Evolutionary conservation across 1,140 invertebrate genomes (phyloP).

Genomic region (Cydia strobilella): DNA sequence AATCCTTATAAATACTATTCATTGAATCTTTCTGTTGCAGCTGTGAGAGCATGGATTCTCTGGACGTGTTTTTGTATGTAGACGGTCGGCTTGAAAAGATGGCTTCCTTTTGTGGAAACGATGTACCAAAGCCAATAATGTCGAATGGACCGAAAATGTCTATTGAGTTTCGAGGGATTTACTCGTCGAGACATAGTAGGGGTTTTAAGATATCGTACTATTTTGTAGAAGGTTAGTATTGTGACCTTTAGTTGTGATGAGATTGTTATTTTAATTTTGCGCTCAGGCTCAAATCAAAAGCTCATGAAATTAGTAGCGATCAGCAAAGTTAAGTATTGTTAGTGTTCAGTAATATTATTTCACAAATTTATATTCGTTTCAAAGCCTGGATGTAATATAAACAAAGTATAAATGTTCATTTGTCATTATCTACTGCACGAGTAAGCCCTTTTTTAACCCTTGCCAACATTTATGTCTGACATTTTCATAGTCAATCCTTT

Average conservation of each 20-base stretch:
- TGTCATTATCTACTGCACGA: too few species aligned
- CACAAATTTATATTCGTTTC: background rate
- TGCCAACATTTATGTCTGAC: too few species aligned
- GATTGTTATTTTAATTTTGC: background rate
- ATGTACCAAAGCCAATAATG: constrained; percentile 91
- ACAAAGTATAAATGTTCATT: too few species aligned
- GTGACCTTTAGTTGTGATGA: background rate
- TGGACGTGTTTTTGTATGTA: constrained; percentile 89
- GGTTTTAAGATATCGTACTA: constrained; percentile 93
- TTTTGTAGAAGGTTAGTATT: constrained; percentile 91
- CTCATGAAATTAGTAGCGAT: background rate
- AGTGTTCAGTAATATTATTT: too few species aligned
- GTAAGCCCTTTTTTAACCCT: too few species aligned
- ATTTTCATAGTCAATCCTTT: too few species aligned
- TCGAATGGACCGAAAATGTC: constrained; percentile 91
- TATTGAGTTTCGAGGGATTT: constrained; percentile 88
- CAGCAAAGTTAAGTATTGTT: background rate
- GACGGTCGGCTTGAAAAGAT: constrained; percentile 90
- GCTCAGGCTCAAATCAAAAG: too few species aligned
- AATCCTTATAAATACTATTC: constrained; percentile 32
- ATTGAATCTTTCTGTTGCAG: constrained; percentile 79
- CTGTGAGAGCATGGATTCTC: constrained; percentile 88
- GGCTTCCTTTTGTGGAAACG: constrained; percentile 90
- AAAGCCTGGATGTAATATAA: background rate
- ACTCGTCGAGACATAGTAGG: constrained; percentile 84